These are phyloP conservation scores for Gopherus flavomarginatus DNA, from an alignment of 2,113 vertebrate genomes.

Conservation along the genomic window DNA sequence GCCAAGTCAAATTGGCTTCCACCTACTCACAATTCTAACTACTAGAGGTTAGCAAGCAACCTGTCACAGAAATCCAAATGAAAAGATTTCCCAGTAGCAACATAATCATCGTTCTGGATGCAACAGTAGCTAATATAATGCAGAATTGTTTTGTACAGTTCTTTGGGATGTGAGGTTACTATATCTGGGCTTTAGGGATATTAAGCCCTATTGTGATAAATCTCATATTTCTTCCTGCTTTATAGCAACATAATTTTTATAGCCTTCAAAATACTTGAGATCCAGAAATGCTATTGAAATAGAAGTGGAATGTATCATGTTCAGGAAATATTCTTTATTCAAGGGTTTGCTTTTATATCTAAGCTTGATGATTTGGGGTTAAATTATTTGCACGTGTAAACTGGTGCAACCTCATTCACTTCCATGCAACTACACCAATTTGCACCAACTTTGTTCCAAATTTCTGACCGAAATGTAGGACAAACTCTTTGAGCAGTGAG, in stretches of 20 bases:
- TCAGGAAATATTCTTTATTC: not conserved
- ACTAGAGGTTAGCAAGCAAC: not conserved
- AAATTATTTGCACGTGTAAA: conserved; percentile 10
- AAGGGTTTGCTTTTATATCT: not conserved
- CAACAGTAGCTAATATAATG: not conserved
- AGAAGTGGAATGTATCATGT: not conserved
- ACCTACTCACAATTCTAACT: not conserved
- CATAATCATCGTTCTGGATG: not conserved
- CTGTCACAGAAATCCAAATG: not conserved
- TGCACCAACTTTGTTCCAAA: conserved; percentile 53
- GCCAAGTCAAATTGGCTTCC: not conserved
- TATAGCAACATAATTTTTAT: not conserved
- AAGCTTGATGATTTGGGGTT: not conserved
- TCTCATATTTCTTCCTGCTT: not conserved
- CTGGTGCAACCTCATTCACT: conserved; percentile 48
- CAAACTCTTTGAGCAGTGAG: conserved; percentile 41
- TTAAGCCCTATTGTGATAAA: not conserved
- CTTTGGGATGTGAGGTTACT: not conserved
- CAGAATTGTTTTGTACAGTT: not conserved
- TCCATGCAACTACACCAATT: conserved; percentile 20
- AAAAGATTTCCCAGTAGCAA: not conserved
- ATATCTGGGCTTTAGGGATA: not conserved
- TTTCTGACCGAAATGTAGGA: conserved; percentile 60
- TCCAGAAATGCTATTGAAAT: not conserved
- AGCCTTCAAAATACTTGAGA: not conserved